A percentile compares a stretch with the other conserved stretches of the same genome.
phyloP scores from a whole-genome alignment of 2,888 invertebrate genomes.

The Leptura quadrifasciata region DNA sequence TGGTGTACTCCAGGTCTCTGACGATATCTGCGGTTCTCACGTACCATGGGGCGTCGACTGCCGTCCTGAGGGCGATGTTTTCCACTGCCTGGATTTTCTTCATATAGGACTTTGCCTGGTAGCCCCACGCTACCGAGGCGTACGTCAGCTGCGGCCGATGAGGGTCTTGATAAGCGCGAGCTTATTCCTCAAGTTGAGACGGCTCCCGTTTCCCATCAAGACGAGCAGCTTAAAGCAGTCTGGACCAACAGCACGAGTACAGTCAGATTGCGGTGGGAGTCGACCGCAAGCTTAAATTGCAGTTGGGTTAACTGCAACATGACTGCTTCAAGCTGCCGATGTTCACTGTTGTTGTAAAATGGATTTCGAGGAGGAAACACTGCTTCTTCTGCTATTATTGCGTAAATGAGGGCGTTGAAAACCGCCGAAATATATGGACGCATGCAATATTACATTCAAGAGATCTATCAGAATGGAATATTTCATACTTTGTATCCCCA shows the following conservation, averaged over 20 bases:
- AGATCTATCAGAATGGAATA: constrained; percentile 2
- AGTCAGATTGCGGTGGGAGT: constrained; percentile 8
- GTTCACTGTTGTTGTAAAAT: background rate
- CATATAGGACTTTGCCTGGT: too few species aligned
- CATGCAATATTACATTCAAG: constrained; percentile 2
- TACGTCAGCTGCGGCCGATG: too few species aligned
- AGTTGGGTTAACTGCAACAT: background rate
- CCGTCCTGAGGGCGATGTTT: too few species aligned
- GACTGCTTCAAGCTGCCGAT: constrained; percentile 12
- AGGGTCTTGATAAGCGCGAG: too few species aligned
- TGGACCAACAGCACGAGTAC: background rate
- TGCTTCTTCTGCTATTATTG: constrained; percentile 13
- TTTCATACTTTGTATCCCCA: background rate
- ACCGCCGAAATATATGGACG: background rate
- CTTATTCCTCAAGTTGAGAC: too few species aligned
- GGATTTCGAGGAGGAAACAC: constrained; percentile 4
- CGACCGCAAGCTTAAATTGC: constrained; percentile 2
- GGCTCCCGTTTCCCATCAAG: too few species aligned
- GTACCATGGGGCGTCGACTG: too few species aligned
- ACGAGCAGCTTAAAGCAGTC: constrained; percentile 11
- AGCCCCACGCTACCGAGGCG: too few species aligned
- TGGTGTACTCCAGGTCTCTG: too few species aligned
- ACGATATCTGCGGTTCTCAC: too few species aligned
- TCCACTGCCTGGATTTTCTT: too few species aligned
- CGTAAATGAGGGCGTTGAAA: constrained; percentile 3